Evolutionary conservation across 2,113 vertebrate genomes (phyloP), one percentile per base, ranked within the genome.

Genomic region (Xiphorhynchus elegans): DNA sequence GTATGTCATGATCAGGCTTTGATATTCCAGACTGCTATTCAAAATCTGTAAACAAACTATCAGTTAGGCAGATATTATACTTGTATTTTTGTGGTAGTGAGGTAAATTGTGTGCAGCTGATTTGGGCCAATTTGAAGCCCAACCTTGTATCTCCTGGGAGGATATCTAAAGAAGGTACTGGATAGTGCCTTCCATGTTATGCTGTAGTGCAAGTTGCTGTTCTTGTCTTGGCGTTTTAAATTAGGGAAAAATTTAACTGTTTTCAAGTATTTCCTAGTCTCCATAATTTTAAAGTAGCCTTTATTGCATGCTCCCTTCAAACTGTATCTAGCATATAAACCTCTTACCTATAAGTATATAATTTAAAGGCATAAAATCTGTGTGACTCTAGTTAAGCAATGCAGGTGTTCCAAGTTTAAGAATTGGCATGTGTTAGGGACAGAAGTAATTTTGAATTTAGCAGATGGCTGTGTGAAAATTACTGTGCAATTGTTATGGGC

Each of bases 111-210:
- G 16, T 79, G 16, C 37, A 68, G 33, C 37, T 58, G n/a, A 44
- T 60, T 29, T 69, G 37, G 62, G 62, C 44, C n/a, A 17, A 4
- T 79, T 76, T 49, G 40, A 89, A 87, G 19, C 62, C 19, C 44
- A 82, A 5, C n/a, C 39, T 82, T 84, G 2, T 47, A 10, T 79
- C 25, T 82, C 46, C 18, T 73, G 40, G 17, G 14, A 76, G 13
- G 11, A 1, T 44, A 23, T 56, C 18, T 64, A n/a, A 37, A 67
- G 83, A 40, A 44, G 11, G 40, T 60, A 25, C 11, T 39, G 9
- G 7, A 13, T 35, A 47, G 29, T 63, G 35, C 2, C 0, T 82
- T 93, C 56, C 0, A 0, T 29, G 4, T 77, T 63, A 35, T 2
- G 5, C 23, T 28, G 21, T 52, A 66, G 39, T 67, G 55, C 9